Base-by-base conservation (phyloP, 2,888 invertebrate species). In the Caenorhabditis auriculariae region DNA sequence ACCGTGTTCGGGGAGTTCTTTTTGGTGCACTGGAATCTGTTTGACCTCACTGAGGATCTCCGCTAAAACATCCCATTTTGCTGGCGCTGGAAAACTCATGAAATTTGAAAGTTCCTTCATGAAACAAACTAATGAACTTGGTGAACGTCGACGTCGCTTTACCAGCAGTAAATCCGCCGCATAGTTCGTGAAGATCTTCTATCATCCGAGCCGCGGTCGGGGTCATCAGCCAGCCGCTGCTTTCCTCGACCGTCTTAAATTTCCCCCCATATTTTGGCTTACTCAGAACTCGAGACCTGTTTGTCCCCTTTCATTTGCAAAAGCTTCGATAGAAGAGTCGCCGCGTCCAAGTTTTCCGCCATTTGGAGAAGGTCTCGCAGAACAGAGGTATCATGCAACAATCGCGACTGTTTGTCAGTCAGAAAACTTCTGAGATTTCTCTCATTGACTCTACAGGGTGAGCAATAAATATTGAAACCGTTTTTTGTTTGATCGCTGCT, bases 151-250 rank as follows among this genome's bases (percentile, higher is more conserved):
- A 27, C 27, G 60, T 41, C 26, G 66, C 71, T 42, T 66, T 60
- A 21, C 55, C 52, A 21, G 64, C 62, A 15, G 61, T 57, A 15
- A 66, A 44, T n/a, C n/a, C n/a, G 0, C 53, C 59, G 26, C 73
- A 63, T 6, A 76, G 57, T 9, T 62, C 45, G 21, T 75, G 70
- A 12, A 77, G 42, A 46, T 71, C 76, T 23, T 69, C 51, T 49
- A 77, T 66, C 6, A 80, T 53, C 17, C 69, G 62, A 24, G 54
- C 51, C 17, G 78, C 76, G 0, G 76, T 66, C 2, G 76, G 62
- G 3, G 80, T 74, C 21, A 76, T 54, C 27, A 80, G 41, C 80
- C 80, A 80, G 24, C 76, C 77, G 42, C 71, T 71, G 52, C 75
- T 75, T 29, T 74, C 74, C 39, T 75, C 72, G 2, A 78, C 27